Conservation (phyloP, 2,888 invertebrate species). For the Perithous albicinctus region DNA sequence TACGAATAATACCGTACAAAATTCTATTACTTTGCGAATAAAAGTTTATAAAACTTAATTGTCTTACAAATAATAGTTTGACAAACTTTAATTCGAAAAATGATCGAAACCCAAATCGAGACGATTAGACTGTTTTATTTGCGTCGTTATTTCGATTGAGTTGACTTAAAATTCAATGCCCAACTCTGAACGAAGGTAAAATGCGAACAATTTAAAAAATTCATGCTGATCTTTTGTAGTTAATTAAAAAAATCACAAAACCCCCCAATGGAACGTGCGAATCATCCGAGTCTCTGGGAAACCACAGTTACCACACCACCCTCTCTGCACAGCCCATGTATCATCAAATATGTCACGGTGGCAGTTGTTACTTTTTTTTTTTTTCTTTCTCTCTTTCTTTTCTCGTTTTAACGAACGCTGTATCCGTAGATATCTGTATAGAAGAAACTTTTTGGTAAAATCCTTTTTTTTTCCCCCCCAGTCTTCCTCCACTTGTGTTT, state of each 20-base stretch:
- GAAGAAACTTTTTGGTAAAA: conserved; percentile 16
- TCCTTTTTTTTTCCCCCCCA: not conserved
- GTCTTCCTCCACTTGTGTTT: conserved; percentile 11
- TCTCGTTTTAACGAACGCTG: conserved; percentile 23
- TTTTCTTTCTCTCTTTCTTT: too few relatives aligned
- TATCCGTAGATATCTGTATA: conserved; percentile 33
- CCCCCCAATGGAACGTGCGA: too few relatives aligned
- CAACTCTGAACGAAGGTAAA: conserved; percentile 5
- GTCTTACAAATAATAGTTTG: too few relatives aligned
- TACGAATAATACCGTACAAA: too few relatives aligned
- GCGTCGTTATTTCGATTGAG: not conserved
- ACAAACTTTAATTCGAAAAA: not conserved
- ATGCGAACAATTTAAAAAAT: conserved; percentile 10
- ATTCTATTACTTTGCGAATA: not conserved
- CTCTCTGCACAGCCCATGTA: conserved; percentile 56
- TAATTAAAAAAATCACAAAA: conserved; percentile 63
- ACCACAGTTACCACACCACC: conserved; percentile 47
- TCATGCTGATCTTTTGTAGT: conserved; percentile 53
- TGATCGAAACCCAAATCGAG: not conserved
- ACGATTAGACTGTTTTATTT: not conserved
- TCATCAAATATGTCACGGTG: conserved; percentile 59
- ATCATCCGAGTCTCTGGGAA: conserved; percentile 56
- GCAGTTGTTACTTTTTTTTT: conserved; percentile 19
- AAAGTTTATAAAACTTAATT: not conserved
- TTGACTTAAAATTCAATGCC: not conserved